Evolutionary conservation across 2,113 vertebrate species (phyloP), one percentile per base, ranked within the genome.

Genomic region (Phalacrocorax aristotelis): DNA sequence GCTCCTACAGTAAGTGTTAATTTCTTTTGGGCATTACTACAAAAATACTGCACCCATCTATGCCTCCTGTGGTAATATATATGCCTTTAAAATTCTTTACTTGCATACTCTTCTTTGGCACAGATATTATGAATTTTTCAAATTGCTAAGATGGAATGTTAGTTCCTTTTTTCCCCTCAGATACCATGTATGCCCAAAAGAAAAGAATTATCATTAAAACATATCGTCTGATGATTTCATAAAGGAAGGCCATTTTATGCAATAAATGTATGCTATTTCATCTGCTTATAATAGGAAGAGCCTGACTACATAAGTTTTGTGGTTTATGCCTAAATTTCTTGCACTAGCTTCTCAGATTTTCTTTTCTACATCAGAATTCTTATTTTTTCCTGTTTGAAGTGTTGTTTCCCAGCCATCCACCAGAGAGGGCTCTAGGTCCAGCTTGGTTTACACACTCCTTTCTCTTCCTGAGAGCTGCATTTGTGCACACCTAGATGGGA

Each of bases 391-490:
- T 38, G 3, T 38, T 74, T n/a, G 5, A 72, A 80, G 26, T 93
- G 97, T n/a, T 90, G 94, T 97, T 96, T 97, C 80, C 23, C 61
- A 77, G 71, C 22, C 68, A 93, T 92, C 97, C 97, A 97, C 95
- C 96, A 97, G 97, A 96, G 96, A 96, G 96, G 93, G 97, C 96
- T 96, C 85, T 91, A 90, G 78, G 93, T 90, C 70, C 94, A 96
- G 69, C 55, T 90, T 96, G 94, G 34, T 29, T 64, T 57, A 36
- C 68, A 40, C 2, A 7, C 3, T 83, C 15, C 29, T 66, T 51
- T 75, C 38, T 34, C 15, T 76, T 65, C 52, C 49, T 2, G 22
- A 69, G 34, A 82, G 27, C 19, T 0, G 0, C 30, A 48, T 30
- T 60, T 61, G 44, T 15, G 12, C 62, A 15, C 96, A 94, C 87